phyloP scores from a whole-genome alignment of 2,113 vertebrate genomes.

The Bubo scandiacus region DNA sequence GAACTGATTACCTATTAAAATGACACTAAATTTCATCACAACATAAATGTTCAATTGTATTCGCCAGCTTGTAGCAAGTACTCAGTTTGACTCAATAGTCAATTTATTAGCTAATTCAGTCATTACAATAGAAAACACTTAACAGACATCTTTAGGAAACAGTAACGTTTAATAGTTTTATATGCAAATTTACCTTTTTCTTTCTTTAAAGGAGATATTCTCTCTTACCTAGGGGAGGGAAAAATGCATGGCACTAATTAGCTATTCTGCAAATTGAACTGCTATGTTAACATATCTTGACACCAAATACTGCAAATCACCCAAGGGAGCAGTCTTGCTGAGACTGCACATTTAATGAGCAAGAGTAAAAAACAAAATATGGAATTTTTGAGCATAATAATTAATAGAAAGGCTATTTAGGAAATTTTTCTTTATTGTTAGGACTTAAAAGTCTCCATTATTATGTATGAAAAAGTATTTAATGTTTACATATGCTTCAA shows the following conservation, averaged over 20 bases:
- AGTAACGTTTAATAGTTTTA: not conserved
- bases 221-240: not conserved
- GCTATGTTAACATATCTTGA: not conserved
- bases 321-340: not conserved
- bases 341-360: not conserved
- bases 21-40: not conserved
- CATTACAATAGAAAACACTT: not conserved
- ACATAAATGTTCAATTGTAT: not conserved
- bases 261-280: not conserved
- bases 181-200: not conserved
- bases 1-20: not conserved
- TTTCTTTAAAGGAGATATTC: not conserved
- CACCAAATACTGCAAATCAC: not conserved
- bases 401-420: not conserved
- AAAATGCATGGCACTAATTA: not conserved
- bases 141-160: not conserved
- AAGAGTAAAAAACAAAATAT: not conserved
- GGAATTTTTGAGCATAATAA: not conserved
- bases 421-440: not conserved
- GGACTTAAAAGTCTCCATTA: not conserved
- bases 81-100: not conserved
- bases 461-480: not conserved
- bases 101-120: not conserved
- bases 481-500: not conserved
- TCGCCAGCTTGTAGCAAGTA: not conserved